phyloP scores from a whole-genome alignment of 2,113 vertebrate species.

The Mola mola region DNA sequence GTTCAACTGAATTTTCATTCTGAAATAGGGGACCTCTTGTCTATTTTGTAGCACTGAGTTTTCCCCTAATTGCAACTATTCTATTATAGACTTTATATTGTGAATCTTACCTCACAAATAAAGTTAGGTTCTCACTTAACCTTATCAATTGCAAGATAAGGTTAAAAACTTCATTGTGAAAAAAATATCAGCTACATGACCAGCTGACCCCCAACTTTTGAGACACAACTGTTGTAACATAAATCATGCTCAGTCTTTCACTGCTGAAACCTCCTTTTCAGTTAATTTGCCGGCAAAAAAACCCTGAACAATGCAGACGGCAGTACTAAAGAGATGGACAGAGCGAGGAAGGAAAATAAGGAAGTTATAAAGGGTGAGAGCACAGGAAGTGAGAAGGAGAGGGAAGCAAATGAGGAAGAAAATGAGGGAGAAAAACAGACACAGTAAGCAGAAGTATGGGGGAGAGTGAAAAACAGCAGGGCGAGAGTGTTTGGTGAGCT shows the following conservation, averaged over 20 bases:
- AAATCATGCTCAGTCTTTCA: slow-evolving; percentile 24
- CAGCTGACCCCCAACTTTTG: slow-evolving; percentile 29
- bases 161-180: neutral
- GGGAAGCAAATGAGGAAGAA: neutral
- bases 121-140: too few relatives aligned
- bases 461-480: slow-evolving; percentile 53
- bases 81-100: neutral
- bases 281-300: slow-evolving; percentile 63
- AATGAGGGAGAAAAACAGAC: slow-evolving; percentile 8
- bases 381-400: neutral
- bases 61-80: neutral
- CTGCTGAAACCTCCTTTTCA: slow-evolving; percentile 44
- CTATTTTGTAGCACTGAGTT: neutral
- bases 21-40: too few relatives aligned
- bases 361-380: neutral
- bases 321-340: slow-evolving; percentile 42
- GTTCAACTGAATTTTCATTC: too few relatives aligned
- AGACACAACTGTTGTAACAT: slow-evolving; percentile 31
- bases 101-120: too few relatives aligned
- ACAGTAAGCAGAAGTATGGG: slow-evolving; percentile 32
- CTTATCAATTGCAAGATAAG: too few relatives aligned
- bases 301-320: slow-evolving; percentile 41
- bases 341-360: neutral
- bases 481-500: slow-evolving; percentile 62
- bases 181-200: slow-evolving; percentile 10